Conservation (phyloP, 1,140 invertebrate species). For the Apis mellifera region Amel_HAv3.1 CM009931.2:10444001-10444500, state of each 20-base stretch:
- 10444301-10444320: not conserved
- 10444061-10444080: constrained; percentile 78
- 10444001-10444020: constrained; percentile 24
- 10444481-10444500: constrained; percentile 80
- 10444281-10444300: too few species aligned
- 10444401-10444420: constrained; percentile 27
- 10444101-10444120: constrained; percentile 79
- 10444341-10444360: not conserved
- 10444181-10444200: not conserved
- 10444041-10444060: constrained; percentile 60
- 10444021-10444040: constrained; percentile 59
- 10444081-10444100: constrained; percentile 69
- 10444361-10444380: not conserved
- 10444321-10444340: not conserved
- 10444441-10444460: constrained; percentile 64
- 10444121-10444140: constrained; percentile 37
- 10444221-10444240: constrained; percentile 18
- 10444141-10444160: constrained; percentile 69
- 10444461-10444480: constrained; percentile 77
- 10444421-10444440: constrained; percentile 38
- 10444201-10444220: not conserved
- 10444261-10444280: too few species aligned
- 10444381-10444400: not conserved
- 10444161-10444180: constrained; percentile 28
- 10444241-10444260: not conserved